These are phyloP conservation scores for Actinia tenebrosa DNA, from an alignment of 64 coral and sea anemone species.

Conservation along the genomic window DNA sequence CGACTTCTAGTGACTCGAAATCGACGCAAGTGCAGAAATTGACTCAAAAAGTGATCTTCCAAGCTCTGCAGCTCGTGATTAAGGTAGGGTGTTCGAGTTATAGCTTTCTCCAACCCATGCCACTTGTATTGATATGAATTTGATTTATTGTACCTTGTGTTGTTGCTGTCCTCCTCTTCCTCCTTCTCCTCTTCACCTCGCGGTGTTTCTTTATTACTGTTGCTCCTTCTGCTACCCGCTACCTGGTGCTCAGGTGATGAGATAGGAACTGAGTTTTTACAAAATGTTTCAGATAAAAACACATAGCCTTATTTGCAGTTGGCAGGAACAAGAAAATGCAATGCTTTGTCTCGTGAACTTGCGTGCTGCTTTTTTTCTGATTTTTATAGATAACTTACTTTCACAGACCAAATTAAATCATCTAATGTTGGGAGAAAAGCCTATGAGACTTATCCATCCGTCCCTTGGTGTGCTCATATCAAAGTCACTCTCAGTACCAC, in stretches of 20 bases:
- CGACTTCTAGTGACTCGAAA: not conserved
- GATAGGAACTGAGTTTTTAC: too few relatives aligned
- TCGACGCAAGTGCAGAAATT: not conserved
- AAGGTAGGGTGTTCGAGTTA: not conserved
- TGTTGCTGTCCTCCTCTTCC: not conserved
- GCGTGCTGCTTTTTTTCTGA: not conserved
- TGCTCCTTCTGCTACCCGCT: not conserved
- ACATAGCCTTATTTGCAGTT: too few relatives aligned
- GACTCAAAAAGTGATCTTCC: not conserved
- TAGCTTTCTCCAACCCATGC: not conserved
- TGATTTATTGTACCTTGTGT: not conserved
- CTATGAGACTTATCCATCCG: not conserved
- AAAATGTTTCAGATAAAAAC: too few relatives aligned
- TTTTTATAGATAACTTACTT: not conserved
- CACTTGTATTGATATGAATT: too few relatives aligned
- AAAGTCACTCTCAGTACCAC: not conserved
- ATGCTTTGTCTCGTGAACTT: too few relatives aligned
- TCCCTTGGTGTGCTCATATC: constrained; percentile 17
- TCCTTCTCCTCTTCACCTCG: too few relatives aligned
- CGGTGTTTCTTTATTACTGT: too few relatives aligned
- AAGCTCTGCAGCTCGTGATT: not conserved
- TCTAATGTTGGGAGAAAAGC: constrained; percentile 26
- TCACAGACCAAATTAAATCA: constrained; percentile 25
- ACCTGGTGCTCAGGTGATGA: too few relatives aligned
- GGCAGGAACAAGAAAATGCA: too few relatives aligned